Evolutionary conservation across 2,888 invertebrate genomes (phyloP).

Genomic region (Patella caerulea): DNA sequence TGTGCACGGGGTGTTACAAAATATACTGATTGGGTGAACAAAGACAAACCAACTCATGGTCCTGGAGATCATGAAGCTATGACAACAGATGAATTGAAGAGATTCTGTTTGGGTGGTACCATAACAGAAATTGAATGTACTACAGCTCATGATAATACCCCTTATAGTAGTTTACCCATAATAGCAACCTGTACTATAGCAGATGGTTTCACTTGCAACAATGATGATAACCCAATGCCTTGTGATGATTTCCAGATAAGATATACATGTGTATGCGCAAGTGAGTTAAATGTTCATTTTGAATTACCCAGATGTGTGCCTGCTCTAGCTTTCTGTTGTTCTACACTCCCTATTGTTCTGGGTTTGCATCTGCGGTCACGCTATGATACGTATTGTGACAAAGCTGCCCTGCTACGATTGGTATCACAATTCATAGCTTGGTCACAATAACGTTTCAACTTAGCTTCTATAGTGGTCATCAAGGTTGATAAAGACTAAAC

Average conservation of each 20-base stretch:
- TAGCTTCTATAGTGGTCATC: too few relatives aligned
- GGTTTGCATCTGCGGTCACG: too few relatives aligned
- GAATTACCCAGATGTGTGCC: too few relatives aligned
- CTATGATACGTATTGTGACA: too few relatives aligned
- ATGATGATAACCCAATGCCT: conserved; percentile 44
- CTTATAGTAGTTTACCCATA: conserved; percentile 27
- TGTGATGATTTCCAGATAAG: conserved; percentile 67
- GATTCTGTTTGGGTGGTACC: conserved; percentile 45
- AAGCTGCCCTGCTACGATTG: too few relatives aligned
- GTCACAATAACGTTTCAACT: too few relatives aligned
- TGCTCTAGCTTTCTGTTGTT: too few relatives aligned
- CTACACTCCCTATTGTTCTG: too few relatives aligned
- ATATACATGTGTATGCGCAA: conserved; percentile 73
- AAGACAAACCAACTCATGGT: conserved; percentile 37
- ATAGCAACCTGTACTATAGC: conserved; percentile 73
- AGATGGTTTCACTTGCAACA: conserved; percentile 80
- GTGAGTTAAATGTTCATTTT: conserved; percentile 25
- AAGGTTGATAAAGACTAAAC: too few relatives aligned
- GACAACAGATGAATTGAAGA: conserved; percentile 37
- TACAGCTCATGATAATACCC: conserved; percentile 39
- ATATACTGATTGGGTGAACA: conserved; percentile 50
- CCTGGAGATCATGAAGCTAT: conserved; percentile 50
- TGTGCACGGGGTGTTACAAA: conserved; percentile 26
- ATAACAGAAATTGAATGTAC: conserved; percentile 57
- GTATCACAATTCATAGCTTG: too few relatives aligned